Evolutionary conservation across 2,113 vertebrate species (phyloP), one percentile per base, ranked within the genome.

Genomic region (Glaucidium brasilianum): DNA sequence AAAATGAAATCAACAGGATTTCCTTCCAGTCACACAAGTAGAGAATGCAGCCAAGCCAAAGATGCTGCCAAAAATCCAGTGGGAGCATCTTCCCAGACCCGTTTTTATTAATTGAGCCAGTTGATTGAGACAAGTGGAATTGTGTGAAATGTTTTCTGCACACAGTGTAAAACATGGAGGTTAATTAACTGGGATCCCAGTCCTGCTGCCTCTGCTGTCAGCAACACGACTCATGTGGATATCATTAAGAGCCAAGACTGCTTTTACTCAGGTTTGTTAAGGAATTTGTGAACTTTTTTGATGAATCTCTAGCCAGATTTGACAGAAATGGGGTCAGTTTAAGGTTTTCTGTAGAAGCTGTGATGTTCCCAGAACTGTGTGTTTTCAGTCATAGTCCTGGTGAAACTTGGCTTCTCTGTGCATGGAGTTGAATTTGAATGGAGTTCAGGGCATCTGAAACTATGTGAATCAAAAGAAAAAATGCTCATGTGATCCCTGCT

Each of bases 1-100:
- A 93, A 96, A 94, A 96, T 55, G 34, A 96, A 96, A 95, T 96
- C 92, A 97, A 95, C 91, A 91, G 83, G 85, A 91, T 96, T 95
- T 91, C 68, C 77, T 90, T 88, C 78, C 85, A 94, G 72, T 35
- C 82, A 52, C 23, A 32, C 53, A 66, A 59, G 49, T 8, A 78
- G 71, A 76, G 47, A 92, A 85, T n/a, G 21, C 32, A 72, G 77
- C 58, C 62, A 68, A 88, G 62, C 27, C 43, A 74, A 87, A 50
- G 52, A 89, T 67, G 69, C 64, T 79, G 67, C 63, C 69, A 90
- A 81, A 88, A 87, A 66, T 93, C 68, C 68, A 45, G 58, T 73
- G 69, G 67, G 56, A 87, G 20, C n/a, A 53, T 74, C 71, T 83
- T 86, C 49, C 49, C 78, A 63, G 73, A 58, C 20, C 58, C 59